Evolutionary conservation across 2,113 vertebrate genomes (phyloP).

Genomic region (Pseudorhombus dupliciocellatus): DNA sequence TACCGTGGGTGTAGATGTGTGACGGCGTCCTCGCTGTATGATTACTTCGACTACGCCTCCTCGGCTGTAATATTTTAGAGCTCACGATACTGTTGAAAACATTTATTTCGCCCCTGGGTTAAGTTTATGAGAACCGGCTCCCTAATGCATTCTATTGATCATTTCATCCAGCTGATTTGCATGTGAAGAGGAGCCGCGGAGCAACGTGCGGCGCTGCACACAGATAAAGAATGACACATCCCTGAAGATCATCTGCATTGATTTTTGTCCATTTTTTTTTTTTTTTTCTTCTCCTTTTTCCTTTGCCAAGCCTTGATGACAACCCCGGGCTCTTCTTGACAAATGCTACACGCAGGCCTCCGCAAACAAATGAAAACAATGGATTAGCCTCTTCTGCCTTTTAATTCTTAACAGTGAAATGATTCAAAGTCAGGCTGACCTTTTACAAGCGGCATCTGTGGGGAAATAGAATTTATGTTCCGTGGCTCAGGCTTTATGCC

Average conservation of each 20-base stretch:
- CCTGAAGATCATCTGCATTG: slow-evolving; percentile 47
- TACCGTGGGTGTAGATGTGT: neutral
- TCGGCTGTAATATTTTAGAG: slow-evolving; percentile 36
- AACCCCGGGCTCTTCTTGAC: slow-evolving; percentile 49
- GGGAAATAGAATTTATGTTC: slow-evolving; percentile 73
- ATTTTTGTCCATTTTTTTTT: slow-evolving; percentile 27
- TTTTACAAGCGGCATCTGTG: slow-evolving; percentile 76
- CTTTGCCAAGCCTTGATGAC: slow-evolving; percentile 35
- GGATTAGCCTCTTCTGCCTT: slow-evolving; percentile 58
- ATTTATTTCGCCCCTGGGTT: slow-evolving; percentile 48
- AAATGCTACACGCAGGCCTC: slow-evolving; percentile 41
- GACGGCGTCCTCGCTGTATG: slow-evolving; percentile 4
- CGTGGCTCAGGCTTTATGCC: slow-evolving; percentile 63
- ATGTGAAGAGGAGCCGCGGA: slow-evolving; percentile 36
- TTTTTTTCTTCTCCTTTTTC: neutral
- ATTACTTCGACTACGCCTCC: slow-evolving; percentile 18
- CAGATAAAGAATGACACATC: slow-evolving; percentile 51
- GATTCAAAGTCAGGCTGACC: slow-evolving; percentile 80
- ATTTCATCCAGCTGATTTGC: slow-evolving; percentile 52
- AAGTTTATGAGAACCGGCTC: slow-evolving; percentile 45
- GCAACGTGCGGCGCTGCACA: slow-evolving; percentile 28
- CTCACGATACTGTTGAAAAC: slow-evolving; percentile 40
- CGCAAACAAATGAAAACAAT: slow-evolving; percentile 62
- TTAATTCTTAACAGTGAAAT: slow-evolving; percentile 68
- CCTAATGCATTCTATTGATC: slow-evolving; percentile 66